Percentiles rank a stretch among this genome's conserved stretches.
Conservation (phyloP, 2,888 invertebrate species). For the Zelleria hepariella region DNA sequence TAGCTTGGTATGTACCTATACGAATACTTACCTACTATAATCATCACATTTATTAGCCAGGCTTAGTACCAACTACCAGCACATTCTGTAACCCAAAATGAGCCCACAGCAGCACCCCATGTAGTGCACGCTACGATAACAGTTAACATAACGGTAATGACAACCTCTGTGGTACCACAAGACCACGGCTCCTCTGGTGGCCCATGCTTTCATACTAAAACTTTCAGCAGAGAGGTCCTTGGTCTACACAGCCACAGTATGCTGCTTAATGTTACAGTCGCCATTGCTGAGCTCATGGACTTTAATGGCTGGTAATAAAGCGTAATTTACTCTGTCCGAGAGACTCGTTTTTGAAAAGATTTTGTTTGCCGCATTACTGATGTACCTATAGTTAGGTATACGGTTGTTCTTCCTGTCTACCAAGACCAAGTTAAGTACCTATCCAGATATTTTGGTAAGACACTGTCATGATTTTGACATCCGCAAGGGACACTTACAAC, state of each 20-base stretch:
- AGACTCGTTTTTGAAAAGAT: background rate
- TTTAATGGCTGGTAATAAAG: background rate
- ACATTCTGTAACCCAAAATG: background rate
- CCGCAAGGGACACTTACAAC: too few relatives aligned
- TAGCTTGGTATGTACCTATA: too few relatives aligned
- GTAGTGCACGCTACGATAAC: slow-evolving; percentile 45
- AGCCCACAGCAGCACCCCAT: slow-evolving; percentile 31
- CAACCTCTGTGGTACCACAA: slow-evolving; percentile 33
- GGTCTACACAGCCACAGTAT: too few relatives aligned
- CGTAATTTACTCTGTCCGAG: background rate
- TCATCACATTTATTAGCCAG: slow-evolving; percentile 15
- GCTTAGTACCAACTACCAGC: background rate
- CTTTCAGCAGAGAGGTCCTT: background rate
- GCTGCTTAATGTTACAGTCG: background rate
- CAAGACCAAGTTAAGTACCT: too few relatives aligned
- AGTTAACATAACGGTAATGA: slow-evolving; percentile 48
- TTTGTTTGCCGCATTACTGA: background rate
- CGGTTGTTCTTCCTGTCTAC: too few relatives aligned
- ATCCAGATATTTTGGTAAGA: too few relatives aligned
- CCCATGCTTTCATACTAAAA: background rate
- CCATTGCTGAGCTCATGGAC: background rate
- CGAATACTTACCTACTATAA: too few relatives aligned
- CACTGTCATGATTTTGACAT: too few relatives aligned
- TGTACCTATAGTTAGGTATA: too few relatives aligned
- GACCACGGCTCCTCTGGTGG: background rate